Evolutionary conservation across 1,140 invertebrate species (phyloP), one percentile per base, ranked within the genome.

Genomic region (Bilobella aurantiaca): DNA sequence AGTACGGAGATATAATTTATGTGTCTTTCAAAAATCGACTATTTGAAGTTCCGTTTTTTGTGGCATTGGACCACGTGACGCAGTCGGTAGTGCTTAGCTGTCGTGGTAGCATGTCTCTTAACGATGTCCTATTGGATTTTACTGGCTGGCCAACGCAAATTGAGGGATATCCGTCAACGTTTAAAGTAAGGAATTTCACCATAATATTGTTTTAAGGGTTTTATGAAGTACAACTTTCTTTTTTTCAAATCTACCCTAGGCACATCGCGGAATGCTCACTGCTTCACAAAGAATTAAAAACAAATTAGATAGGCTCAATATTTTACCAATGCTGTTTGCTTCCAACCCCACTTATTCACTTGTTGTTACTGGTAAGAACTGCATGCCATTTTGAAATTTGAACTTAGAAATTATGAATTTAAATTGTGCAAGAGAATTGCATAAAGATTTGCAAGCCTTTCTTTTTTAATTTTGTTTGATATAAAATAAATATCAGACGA

Each of bases 71-170:
- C 76, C 89, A 93, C 74, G 83, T 87, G 68, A 86, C 85, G 0
- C 82, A 86, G 58, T 85, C 84, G 64, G 87, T 96, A 61, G 90
- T 94, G 3, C 82, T 96, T 21, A 82, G 87, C 1, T 86, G 95
- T 53, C 81, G 93, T 66, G 93, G 93, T 12, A 93, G 91, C 0
- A 82, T 94, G 47, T 93, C 91, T 0, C 74, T 93, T 18, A 80
- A 89, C 72, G 91, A 94, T 79, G 82, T 90, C 18, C 85, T 96
- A 65, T 93, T 91, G 0, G 92, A 96, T 75, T 79, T 96, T 58
- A 87, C 86, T 1, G 91, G 90, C 2, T 86, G 85, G 27, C 85
- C 85, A 18, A 87, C 87, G 56, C 79, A 79, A 70, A 84, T 84
- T n/a, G 82, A 82, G 75, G 87, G 86, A 16, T 74, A 90, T 42